Percentiles rank a stretch among this genome's conserved stretches.
phyloP scores from a whole-genome alignment of 2,888 invertebrate genomes.

The Sabellastarte sp. region DNA sequence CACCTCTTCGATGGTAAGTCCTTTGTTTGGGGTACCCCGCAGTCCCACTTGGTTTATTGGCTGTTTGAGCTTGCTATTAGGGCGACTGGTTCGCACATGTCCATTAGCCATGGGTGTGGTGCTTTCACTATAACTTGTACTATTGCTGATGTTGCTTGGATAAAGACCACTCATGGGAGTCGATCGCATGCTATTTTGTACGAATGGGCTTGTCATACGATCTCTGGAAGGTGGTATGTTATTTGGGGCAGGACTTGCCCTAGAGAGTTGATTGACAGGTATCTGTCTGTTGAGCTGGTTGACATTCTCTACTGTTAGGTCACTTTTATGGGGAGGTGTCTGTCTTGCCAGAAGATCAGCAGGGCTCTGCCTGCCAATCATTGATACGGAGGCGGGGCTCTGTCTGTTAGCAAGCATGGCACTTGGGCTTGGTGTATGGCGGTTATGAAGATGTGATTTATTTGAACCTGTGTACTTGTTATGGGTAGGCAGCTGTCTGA shows the following conservation, averaged over 20 bases:
- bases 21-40: constrained; percentile 61
- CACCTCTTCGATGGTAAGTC: constrained; percentile 89
- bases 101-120: constrained; percentile 8
- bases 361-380: background rate
- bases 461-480: background rate
- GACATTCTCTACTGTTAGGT: constrained; percentile 51
- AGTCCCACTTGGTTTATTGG: constrained; percentile 28
- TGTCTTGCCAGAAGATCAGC: constrained; percentile 18
- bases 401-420: constrained; percentile 11
- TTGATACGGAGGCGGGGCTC: constrained; percentile 16
- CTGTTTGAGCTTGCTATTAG: constrained; percentile 15
- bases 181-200: constrained; percentile 24
- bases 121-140: constrained; percentile 12
- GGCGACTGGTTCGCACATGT: constrained; percentile 8
- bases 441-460: background rate
- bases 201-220: background rate
- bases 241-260: constrained; percentile 10
- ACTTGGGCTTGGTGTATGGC: constrained; percentile 11
- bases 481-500: constrained; percentile 69
- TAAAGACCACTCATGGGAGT: constrained; percentile 25
- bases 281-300: constrained; percentile 4
- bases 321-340: constrained; percentile 64
- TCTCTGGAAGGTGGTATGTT: constrained; percentile 1
- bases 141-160: constrained; percentile 18
- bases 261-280: constrained; percentile 10